Conservation (phyloP, 1,140 invertebrate genomes). For the Drosophila grimshawi region DNA sequence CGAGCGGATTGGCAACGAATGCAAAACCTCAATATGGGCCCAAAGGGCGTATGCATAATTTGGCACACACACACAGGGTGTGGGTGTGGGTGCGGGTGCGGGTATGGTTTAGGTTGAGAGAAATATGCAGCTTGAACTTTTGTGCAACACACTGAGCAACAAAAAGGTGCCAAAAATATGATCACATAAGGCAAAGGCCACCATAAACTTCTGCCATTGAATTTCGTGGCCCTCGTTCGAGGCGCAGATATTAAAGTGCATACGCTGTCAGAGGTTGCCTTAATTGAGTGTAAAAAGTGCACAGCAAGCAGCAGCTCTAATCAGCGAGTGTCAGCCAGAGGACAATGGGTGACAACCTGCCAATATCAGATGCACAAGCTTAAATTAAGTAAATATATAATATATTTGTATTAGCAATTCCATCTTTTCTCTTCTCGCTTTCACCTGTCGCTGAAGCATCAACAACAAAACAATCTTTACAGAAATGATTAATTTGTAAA, state of each 20-base stretch:
- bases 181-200: constrained; percentile 21
- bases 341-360: constrained; percentile 2
- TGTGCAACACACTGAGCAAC: constrained; percentile 13
- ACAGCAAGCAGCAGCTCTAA: constrained; percentile 12
- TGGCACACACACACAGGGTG: constrained; percentile 10
- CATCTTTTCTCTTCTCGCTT: too few species aligned
- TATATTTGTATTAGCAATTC: too few species aligned
- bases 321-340: background rate
- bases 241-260: background rate
- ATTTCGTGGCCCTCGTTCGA: constrained; percentile 46
- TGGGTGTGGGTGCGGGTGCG: background rate
- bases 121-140: constrained; percentile 40
- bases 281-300: constrained; percentile 60
- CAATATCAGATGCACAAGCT: too few species aligned
- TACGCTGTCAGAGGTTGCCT: constrained; percentile 18
- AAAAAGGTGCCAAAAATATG: constrained; percentile 13
- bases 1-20: constrained; percentile 47
- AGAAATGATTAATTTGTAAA: too few species aligned
- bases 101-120: too few species aligned
- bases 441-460: too few species aligned
- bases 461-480: too few species aligned
- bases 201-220: constrained; percentile 46
- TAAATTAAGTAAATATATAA: background rate
- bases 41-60: constrained; percentile 72
- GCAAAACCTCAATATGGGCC: constrained; percentile 15